Evolutionary conservation across 2,888 invertebrate genomes (phyloP).

Genomic region (Cotesia congregata): DNA sequence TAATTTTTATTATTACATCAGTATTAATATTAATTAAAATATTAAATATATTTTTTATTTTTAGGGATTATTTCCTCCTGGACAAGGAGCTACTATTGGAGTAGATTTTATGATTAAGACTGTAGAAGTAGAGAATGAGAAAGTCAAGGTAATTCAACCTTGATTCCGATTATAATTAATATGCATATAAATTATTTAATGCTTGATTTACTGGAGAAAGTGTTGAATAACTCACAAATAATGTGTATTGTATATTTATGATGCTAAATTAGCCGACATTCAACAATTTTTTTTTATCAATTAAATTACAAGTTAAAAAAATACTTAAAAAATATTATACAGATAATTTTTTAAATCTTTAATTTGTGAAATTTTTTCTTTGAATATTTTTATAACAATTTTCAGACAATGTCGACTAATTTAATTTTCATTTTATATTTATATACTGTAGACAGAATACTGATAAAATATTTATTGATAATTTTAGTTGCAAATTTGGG

Average conservation of each 20-base stretch:
- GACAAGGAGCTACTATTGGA: constrained; percentile 98
- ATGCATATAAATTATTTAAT: neutral
- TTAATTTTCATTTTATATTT: no score
- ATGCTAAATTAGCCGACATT: no score
- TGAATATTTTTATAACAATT: no score
- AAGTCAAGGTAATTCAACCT: constrained; percentile 81
- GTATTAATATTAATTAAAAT: neutral
- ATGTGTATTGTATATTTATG: no score
- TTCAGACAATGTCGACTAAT: no score
- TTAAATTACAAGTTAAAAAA: no score
- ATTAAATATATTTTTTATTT: constrained; percentile 48
- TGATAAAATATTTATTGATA: constrained; percentile 28
- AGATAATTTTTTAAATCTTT: no score
- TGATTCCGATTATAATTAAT: neutral
- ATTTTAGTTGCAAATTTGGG: constrained; percentile 96
- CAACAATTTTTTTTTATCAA: no score
- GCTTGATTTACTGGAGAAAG: neutral
- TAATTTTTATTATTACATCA: constrained; percentile 55
- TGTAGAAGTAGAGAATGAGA: constrained; percentile 95
- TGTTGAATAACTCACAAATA: neutral
- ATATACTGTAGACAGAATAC: constrained; percentile 14
- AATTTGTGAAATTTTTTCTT: no score
- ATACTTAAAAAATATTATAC: no score
- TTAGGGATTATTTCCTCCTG: constrained; percentile 95
- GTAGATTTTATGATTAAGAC: constrained; percentile 99